Base-by-base conservation (phyloP, 1,140 invertebrate genomes). In the Eupristina koningsbergeri region DNA sequence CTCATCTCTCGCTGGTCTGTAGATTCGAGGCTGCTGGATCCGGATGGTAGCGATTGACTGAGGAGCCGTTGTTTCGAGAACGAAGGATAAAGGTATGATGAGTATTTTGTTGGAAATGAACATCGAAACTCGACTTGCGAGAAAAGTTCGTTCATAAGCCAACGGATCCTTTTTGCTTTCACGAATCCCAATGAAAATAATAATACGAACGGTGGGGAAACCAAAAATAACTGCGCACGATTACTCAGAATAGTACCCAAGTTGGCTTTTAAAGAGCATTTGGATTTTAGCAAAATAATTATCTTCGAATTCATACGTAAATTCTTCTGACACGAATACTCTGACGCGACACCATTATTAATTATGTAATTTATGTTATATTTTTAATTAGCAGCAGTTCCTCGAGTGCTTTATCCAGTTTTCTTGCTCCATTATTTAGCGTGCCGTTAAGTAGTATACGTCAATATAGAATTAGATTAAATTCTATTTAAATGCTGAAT, bases 161-260 rank as follows among this genome's bases (percentile, higher is more conserved):
- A 53, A 3, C 53, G 53, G 13, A 26, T 58, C 53, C 13, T 58
- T 58, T 58, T 58, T 13, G 53, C 26, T 58, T 58, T 58, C 53
- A 58, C 9, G 53, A 58, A 26, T 26, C 9, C 3, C n/a, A 71
- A 71, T 71, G 31, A 36, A 39, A 69, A 26, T 73, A 29, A 53
- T 81, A 74, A 47, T 1, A n/a, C 39, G 34, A 79, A 79, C 45
- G 67, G 39, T 58, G 63, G 39, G 41, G 77, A 67, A 47, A 31
- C 71, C 71, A 50, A 47, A 74, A 74, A 74, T 74, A 74, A 5
- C 71, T 74, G 7, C 1, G 13, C 22, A 8, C 41, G 45, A 36
- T 50, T 50, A 74, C 71, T 74, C 71, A 31, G 41, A 50, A 50
- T 29, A 47, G 34, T 39, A 71, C 67, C 39, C 36, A 71, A 47